Evolutionary conservation across 2,113 vertebrate species (phyloP).

Genomic region (Pseudopodoces humilis): DNA sequence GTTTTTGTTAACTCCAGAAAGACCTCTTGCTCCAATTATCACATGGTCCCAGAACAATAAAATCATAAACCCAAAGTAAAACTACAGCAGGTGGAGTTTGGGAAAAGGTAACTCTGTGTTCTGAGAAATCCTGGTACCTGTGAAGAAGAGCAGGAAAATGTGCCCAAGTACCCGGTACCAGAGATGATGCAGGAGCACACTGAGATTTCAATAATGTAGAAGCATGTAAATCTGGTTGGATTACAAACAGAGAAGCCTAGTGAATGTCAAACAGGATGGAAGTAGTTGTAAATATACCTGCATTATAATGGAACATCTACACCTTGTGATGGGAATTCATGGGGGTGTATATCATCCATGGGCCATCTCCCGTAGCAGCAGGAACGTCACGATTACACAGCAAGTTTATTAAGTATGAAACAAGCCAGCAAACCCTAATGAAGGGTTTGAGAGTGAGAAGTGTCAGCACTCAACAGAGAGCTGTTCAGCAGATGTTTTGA

Average conservation of each 20-base stretch:
- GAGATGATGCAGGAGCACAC: not conserved
- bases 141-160: not conserved
- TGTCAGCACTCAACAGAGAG: not conserved
- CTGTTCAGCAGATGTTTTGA: not conserved
- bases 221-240: not conserved
- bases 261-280: not conserved
- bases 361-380: not conserved
- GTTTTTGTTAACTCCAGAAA: not conserved
- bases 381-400: not conserved
- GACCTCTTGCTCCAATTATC: not conserved
- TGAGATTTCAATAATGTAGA: not conserved
- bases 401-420: not conserved
- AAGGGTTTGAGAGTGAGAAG: not conserved
- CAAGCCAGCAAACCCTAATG: not conserved
- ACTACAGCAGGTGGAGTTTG: not conserved
- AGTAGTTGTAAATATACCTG: constrained; percentile 17
- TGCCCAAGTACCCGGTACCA: not conserved
- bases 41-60: not conserved
- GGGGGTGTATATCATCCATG: not conserved
- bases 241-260: not conserved
- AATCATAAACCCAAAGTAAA: not conserved
- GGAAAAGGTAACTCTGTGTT: not conserved
- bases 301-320: not conserved
- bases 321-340: not conserved
- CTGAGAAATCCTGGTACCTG: not conserved